Percentiles rank a stretch among this genome's conserved stretches.
These are phyloP conservation scores for Mirounga angustirostris DNA, from an alignment of 2,113 vertebrate species.

Conservation along the genomic window DNA sequence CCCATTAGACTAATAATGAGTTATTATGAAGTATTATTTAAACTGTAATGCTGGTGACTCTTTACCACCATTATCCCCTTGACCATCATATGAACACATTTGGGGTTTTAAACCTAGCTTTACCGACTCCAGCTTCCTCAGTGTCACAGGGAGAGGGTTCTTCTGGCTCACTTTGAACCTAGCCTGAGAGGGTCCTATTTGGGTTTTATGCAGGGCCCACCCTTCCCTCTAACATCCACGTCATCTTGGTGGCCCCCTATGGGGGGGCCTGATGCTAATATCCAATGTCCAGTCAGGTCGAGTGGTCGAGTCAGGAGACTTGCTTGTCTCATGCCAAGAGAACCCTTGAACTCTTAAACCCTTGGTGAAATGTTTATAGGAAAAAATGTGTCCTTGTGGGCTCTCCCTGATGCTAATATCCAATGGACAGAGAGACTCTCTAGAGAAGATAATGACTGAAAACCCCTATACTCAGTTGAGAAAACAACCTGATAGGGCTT, in stretches of 20 bases:
- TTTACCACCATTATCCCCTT: not conserved
- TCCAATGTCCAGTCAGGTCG: too few species aligned
- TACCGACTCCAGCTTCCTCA: not conserved
- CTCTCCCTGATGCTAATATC: not conserved
- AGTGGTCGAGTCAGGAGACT: not conserved
- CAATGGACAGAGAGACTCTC: not conserved
- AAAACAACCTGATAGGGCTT: too few species aligned
- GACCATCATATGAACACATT: not conserved
- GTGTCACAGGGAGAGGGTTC: not conserved
- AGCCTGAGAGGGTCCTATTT: not conserved
- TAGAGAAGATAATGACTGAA: not conserved
- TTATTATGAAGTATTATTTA: not conserved
- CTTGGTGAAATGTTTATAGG: not conserved
- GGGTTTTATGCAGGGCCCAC: accelerated
- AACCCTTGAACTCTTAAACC: not conserved
- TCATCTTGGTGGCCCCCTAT: not conserved
- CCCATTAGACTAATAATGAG: not conserved
- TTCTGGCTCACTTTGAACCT: not conserved
- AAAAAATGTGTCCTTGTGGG: not conserved
- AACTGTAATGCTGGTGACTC: too few species aligned
- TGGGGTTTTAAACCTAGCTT: too few species aligned
- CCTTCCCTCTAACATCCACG: accelerated
- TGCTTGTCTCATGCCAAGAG: not conserved
- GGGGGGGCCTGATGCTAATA: not conserved
- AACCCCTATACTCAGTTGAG: not conserved